A percentile compares a stretch with the other conserved stretches of the same genome.
phyloP scores from a whole-genome alignment of 2,113 vertebrate species.

The Marcusenius ussheri region DNA sequence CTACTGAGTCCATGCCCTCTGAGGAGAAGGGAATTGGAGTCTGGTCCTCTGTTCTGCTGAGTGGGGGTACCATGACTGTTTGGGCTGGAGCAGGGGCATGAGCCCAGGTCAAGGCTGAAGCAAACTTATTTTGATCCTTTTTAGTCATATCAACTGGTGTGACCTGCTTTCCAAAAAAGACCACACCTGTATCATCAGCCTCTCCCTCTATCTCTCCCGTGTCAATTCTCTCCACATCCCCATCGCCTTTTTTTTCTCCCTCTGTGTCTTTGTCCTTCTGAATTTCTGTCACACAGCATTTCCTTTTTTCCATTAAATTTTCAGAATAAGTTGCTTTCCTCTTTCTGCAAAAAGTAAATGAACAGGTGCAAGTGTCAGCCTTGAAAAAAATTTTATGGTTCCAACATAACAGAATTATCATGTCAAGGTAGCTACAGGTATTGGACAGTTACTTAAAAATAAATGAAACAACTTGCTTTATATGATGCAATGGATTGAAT shows the following conservation, averaged over 20 bases:
- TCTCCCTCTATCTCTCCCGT: slow-evolving; percentile 17
- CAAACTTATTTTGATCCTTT: slow-evolving; percentile 14
- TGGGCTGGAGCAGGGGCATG: slow-evolving; percentile 35
- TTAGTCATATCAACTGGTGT: slow-evolving; percentile 11
- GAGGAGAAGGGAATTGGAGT: slow-evolving; percentile 14
- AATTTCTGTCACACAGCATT: not conserved
- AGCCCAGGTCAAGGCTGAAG: slow-evolving; percentile 21
- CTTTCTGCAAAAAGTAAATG: not conserved
- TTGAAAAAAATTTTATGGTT: too few relatives aligned
- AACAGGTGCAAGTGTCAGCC: not conserved
- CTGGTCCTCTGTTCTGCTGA: slow-evolving; percentile 37
- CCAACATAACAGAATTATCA: not conserved
- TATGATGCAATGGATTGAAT: not conserved
- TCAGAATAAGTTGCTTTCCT: slow-evolving; percentile 31
- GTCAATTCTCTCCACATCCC: slow-evolving; percentile 7
- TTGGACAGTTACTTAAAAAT: not conserved
- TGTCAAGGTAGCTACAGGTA: not conserved
- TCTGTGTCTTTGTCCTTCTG: not conserved
- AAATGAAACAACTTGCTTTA: not conserved
- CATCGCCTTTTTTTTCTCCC: not conserved
- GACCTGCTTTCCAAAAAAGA: not conserved
- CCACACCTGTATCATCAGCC: not conserved
- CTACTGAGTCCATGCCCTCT: slow-evolving; percentile 30
- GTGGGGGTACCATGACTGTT: slow-evolving; percentile 43
- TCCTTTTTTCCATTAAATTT: slow-evolving; percentile 31